Evolutionary conservation across 23 tunicate genomes (phyloP).

Genomic region (Clavelina lepadiformis): DNA sequence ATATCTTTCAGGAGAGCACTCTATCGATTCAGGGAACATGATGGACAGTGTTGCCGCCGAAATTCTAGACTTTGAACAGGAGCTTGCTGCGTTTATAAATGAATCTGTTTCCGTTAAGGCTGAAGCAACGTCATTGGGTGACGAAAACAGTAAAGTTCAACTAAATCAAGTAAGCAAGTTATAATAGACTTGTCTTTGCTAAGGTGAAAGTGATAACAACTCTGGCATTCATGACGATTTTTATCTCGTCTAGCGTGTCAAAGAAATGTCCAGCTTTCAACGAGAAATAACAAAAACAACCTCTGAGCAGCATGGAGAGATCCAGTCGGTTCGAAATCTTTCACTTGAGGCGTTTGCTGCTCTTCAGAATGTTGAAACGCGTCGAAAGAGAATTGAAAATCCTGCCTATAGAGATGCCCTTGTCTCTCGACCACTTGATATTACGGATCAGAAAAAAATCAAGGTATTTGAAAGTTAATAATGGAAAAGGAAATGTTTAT

Average conservation of each 20-base stretch:
- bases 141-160: constrained; percentile 3
- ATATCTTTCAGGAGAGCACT: neutral
- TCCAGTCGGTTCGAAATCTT: constrained; percentile 11
- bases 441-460: constrained; percentile 49
- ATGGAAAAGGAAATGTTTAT: too few relatives aligned
- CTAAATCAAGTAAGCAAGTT: constrained; percentile 24
- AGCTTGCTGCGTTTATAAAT: constrained; percentile 28
- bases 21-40: constrained; percentile 1
- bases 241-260: too few relatives aligned
- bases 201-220: neutral
- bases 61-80: constrained; percentile 47
- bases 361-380: constrained; percentile 26
- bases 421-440: constrained; percentile 52
- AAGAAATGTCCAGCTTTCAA: constrained; percentile 18
- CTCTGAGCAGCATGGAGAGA: constrained; percentile 51
- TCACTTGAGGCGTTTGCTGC: constrained; percentile 33
- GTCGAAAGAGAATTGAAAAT: constrained; percentile 20
- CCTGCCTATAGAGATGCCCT: constrained; percentile 56
- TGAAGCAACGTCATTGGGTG: constrained; percentile 24
- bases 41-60: constrained; percentile 30
- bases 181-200: neutral
- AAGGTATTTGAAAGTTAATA: constrained; percentile 53
- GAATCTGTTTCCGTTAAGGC: constrained; percentile 2
- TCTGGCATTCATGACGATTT: neutral
- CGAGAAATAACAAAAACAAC: constrained; percentile 38